phyloP scores from a whole-genome alignment of 2,113 vertebrate genomes.

The Cacatua alba region DNA sequence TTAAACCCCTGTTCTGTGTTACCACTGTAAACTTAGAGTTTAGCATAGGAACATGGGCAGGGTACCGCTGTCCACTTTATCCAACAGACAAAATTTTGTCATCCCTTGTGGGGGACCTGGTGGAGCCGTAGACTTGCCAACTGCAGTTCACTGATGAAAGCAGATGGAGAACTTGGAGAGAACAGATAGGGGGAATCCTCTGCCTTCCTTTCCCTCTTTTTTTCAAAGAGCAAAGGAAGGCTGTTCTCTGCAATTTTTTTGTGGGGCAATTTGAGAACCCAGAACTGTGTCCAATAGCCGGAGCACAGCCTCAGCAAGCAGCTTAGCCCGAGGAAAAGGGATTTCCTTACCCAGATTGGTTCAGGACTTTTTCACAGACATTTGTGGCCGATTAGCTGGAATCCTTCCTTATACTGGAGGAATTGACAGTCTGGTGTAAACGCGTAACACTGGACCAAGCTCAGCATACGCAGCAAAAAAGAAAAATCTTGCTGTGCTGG shows the following conservation, averaged over 20 bases:
- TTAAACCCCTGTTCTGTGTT: fast-evolving
- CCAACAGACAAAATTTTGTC: neutral
- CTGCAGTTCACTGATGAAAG: neutral
- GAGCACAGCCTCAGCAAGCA: neutral
- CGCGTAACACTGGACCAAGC: fast-evolving
- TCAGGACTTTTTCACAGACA: neutral
- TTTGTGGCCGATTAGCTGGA: neutral
- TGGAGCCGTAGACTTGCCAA: neutral
- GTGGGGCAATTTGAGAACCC: fast-evolving
- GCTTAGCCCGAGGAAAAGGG: neutral
- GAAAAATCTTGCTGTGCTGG: neutral
- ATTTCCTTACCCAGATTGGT: neutral
- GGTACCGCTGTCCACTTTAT: neutral
- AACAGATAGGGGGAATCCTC: neutral
- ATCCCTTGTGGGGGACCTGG: neutral
- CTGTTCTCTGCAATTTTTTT: neutral
- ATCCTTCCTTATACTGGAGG: neutral
- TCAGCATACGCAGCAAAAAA: neutral
- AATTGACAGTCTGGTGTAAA: neutral
- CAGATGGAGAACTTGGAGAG: neutral
- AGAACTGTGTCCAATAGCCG: neutral
- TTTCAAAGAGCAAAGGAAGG: no score
- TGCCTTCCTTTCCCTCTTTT: neutral
- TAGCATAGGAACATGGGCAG: no score
- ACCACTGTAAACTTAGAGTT: fast-evolving